Conservation (phyloP, 2,888 invertebrate genomes). For the Amiota minor region DNA sequence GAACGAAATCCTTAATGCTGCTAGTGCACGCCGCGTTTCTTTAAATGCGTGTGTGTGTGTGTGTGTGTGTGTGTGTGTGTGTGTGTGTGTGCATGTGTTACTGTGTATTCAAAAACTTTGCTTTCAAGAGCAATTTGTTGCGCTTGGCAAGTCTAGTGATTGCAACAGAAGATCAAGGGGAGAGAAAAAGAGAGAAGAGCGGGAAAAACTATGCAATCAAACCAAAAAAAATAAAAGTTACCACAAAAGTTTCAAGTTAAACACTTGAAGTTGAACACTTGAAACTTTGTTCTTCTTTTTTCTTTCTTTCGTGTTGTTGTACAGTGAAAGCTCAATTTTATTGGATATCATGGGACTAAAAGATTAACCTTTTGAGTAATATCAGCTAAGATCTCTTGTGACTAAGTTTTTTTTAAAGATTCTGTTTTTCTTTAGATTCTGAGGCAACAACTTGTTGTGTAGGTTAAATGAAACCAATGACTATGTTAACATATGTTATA, state of each 20-base stretch:
- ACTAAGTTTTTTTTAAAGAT: no score
- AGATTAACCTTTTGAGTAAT: neutral
- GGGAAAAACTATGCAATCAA: no score
- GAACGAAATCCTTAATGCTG: no score
- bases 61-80: conserved; percentile 13
- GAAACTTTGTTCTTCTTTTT: neutral
- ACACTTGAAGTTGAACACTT: conserved; percentile 11
- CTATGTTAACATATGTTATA: no score
- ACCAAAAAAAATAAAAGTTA: conserved; percentile 7
- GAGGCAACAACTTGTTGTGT: no score
- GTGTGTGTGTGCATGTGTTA: conserved; percentile 19
- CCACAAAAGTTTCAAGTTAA: conserved; percentile 4
- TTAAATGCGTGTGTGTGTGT: no score
- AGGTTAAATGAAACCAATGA: no score
- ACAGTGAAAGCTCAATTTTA: neutral
- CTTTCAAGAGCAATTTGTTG: conserved; percentile 11
- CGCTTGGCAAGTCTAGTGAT: neutral
- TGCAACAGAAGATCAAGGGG: neutral
- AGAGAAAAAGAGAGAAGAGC: neutral
- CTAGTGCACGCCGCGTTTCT: no score
- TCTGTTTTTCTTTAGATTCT: no score
- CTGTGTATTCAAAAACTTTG: neutral
- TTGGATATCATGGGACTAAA: neutral
- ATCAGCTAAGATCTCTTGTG: no score
- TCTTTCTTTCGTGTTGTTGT: conserved; percentile 43